Base-by-base conservation (phyloP, 2,888 invertebrate species). In the Drosophila limbata region DNA sequence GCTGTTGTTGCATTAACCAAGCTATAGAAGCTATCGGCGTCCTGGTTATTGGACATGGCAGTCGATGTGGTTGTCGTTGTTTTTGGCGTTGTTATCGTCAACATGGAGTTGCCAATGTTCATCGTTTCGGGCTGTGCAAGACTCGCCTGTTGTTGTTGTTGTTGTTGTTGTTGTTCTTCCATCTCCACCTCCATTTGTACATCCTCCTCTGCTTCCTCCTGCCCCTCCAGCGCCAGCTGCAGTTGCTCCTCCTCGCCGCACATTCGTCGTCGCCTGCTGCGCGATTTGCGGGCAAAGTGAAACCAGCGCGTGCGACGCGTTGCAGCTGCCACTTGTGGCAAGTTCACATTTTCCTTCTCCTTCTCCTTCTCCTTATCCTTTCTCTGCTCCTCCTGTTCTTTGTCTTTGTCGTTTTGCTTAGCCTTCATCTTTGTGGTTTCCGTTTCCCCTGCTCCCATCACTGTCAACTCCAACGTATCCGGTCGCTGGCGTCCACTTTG, bases 381-480 rank as follows among this genome's bases (percentile, higher is more conserved):
- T 25, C 5, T 25, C 25, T 25, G 25, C 5, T n/a, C 13, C 15
- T 45, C 3, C 37, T 5, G 5, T 6, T 10, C 60, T 35, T 31
- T 31, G 4, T 21, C 37, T 13, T 59, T 37, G 21, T 50, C 66
- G 6, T 53, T 47, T 31, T 61, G 59, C 0, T 45, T 33, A n/a
- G 25, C 61, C 17, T 56, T 63, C n/a, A 61, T 51, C 11, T 78
- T n/a, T 15, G 17, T 28, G 39, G 64, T 73, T 21, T 75, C 78
- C 40, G 92, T 71, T 93, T 92, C 71, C 91, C 13, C 55, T 56
- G 75, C 92, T 89, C 75, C 93, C 73, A 94, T 93, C 81, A 94
- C 94, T 86, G 94, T 93, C 90, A 94, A 86, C 90, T 94, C 94
- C 89, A 94, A 81, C 59, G 91, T 90, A 75, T 92, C 92, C 63